Evolutionary conservation across 2,888 invertebrate species (phyloP), one percentile per base, ranked within the genome.

Genomic region (Nomada fucata): DNA sequence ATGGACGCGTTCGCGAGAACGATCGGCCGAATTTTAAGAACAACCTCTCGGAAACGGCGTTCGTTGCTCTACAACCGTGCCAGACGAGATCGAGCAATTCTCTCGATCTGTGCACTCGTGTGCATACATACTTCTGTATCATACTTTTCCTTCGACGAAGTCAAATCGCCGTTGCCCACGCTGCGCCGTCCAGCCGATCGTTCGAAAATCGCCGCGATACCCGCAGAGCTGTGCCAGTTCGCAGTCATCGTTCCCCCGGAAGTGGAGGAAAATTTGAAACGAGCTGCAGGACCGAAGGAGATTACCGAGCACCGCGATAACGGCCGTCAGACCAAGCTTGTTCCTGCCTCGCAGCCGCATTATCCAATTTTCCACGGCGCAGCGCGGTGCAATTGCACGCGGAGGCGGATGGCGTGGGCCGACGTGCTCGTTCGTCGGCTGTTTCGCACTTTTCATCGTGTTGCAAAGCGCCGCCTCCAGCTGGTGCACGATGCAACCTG

Each of bases 341-440:
- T 82, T 76, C 63, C 52, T 42, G 23, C 70, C 55, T 18, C 53
- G 55, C 68, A 29, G 64, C 47, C 61, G 82, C 81, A 87, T 88
- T 89, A 88, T 88, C 89, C 87, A 90, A 90, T 90, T 90, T 89
- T 89, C 85, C 87, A 83, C 85, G 87, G 84, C 69, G 85, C 76
- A 57, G 83, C 86, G 84, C 85, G 85, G 61, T 64, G 88, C 86
- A 85, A 86, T 88, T 87, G 89, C 86, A 83, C 79, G 86, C 82
- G 80, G 88, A 88, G 76, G 87, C 92, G 92, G 91, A 91, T 89
- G 90, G 91, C 91, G 92, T 92, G 91, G 92, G 91, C 83, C 64
- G 76, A 23, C 67, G 52, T 70, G 44, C 65, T 68, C 67, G 76
- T 50, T 78, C 73, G 74, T 73, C 63, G 72, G 23, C 65, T 50